Evolutionary conservation across 2,888 invertebrate species (phyloP), one percentile per base, ranked within the genome.

Genomic region (Andrena marginata): DNA sequence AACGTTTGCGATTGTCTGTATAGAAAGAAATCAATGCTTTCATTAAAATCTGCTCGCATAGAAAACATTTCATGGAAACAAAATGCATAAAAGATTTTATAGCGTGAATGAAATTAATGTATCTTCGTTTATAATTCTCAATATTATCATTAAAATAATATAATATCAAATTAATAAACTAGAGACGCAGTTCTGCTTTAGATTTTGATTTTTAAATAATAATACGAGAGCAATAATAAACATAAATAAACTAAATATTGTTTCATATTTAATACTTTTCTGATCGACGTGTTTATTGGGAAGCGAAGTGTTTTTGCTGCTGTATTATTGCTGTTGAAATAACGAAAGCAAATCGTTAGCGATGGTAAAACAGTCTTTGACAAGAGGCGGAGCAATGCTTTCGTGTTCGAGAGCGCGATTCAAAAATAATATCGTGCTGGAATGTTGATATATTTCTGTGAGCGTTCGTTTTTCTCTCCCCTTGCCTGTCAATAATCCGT

Each of bases 381-480:
- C 51, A 51, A 20, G 20, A 8, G 8, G 8, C 51, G 51, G 20
- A 20, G 20, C 51, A 51, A 20, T 20, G 6, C 7, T 8, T 51
- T 51, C 20, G 51, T 20, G 20, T 8, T 20, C 51, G 51, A 20
- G 20, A 20, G n/a, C 20, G 51, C 2, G 8, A 20, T 20, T 51
- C 51, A 51, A 20, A 51, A 51, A 51, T 20, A 51, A 51, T 51
- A 51, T 51, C 51, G 51, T 20, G 51, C 51, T 51, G 51, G 51
- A 20, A 51, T 20, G 51, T 20, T 51, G 20, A 51, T 51, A 51
- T 20, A 51, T 51, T 51, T 51, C 20, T 51, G 20, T 8, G 51
- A 20, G 8, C 51, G 51, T 51, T 51, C 20, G 20, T 20, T n/a
- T 51, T 20, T n/a, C 20, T 20, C 2, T 20, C 51, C 20, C 20